A percentile compares a stretch with the other conserved stretches of the same genome.
Evolutionary conservation across 2,888 invertebrate species (phyloP).

Genomic region (Ornithoptera priamus): DNA sequence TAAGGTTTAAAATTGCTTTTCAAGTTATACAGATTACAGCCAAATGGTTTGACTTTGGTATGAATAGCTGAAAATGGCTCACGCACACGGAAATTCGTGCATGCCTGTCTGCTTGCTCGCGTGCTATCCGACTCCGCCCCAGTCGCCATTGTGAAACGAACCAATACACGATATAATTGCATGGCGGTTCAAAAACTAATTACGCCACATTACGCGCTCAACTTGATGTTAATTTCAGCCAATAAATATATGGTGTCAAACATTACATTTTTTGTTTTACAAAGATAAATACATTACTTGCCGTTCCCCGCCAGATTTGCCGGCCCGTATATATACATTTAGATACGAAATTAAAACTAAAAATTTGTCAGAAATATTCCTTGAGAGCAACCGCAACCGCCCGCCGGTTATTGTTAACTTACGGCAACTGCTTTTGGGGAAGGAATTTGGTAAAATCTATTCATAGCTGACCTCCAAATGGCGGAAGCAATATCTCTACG

Average conservation of each 20-base stretch:
- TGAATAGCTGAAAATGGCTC: conserved; percentile 21
- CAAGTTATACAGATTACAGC: neutral
- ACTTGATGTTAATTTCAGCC: conserved; percentile 40
- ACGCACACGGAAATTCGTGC: conserved; percentile 56
- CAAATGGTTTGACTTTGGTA: neutral
- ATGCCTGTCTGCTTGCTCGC: conserved; percentile 39
- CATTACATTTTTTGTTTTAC: neutral
- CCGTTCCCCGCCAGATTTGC: too few relatives aligned
- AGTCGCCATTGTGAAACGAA: conserved; percentile 46
- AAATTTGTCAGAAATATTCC: too few relatives aligned
- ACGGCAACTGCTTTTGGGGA: too few relatives aligned
- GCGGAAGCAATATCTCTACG: too few relatives aligned
- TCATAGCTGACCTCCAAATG: too few relatives aligned
- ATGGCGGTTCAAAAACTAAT: conserved; percentile 35
- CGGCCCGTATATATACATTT: too few relatives aligned
- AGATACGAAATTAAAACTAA: too few relatives aligned
- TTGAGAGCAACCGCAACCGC: too few relatives aligned
- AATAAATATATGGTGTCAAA: conserved; percentile 3
- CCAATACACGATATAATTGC: conserved; percentile 41
- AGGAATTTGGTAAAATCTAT: too few relatives aligned
- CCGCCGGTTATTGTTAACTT: too few relatives aligned
- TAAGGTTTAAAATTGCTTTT: conserved; percentile 6
- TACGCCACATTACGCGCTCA: conserved; percentile 42
- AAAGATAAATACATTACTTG: too few relatives aligned
- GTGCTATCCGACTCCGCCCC: conserved; percentile 37